Evolutionary conservation across 2,113 vertebrate species (phyloP), one percentile per base, ranked within the genome.

Genomic region (Nyctibius bracteatus): DNA sequence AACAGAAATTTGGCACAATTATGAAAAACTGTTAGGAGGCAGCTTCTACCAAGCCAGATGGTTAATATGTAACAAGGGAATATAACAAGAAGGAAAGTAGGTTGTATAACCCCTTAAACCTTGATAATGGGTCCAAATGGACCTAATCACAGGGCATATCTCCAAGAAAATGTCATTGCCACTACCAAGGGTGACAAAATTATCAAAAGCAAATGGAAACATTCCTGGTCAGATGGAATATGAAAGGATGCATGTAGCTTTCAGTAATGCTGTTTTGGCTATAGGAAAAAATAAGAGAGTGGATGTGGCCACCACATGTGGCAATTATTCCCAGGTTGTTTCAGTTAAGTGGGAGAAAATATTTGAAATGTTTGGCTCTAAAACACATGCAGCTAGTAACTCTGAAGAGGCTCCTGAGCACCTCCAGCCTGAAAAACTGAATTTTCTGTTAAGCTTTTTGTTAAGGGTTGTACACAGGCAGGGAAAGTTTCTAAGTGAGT

Each of bases 1-100:
- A 98, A 98, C 96, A 54, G 92, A 93, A 83, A 98, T 95, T 97
- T 97, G 95, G 95, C 95, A 95, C 39, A 47, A 93, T 92, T 96
- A 94, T 87, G 92, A 95, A 94, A 97, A 97, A 91, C 77, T 93
- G 86, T 97, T 94, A 94, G 95, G 95, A 97, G 62, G 61, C 63
- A 96, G 81, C 58, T 93, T 91, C 82, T 80, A 86, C 78, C 43
- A 93, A 96, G 88, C 92, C 98, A 98, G 97, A 97, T 97, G 96
- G 97, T 94, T 92, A 97, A 96, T 71, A 44, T 59, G 54, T 54
- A 94, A 73, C 91, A 58, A 37, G 92, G 93, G 95, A 92, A 51
- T 88, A 67, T 31, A 74, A 92, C 54, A 92, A 95, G 81, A 43
- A 93, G 59, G 73, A 94, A 94, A 75, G 66, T 44, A 37, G 91